Base-by-base conservation (phyloP, 2,888 invertebrate genomes). In the Augiades crinisus region DNA sequence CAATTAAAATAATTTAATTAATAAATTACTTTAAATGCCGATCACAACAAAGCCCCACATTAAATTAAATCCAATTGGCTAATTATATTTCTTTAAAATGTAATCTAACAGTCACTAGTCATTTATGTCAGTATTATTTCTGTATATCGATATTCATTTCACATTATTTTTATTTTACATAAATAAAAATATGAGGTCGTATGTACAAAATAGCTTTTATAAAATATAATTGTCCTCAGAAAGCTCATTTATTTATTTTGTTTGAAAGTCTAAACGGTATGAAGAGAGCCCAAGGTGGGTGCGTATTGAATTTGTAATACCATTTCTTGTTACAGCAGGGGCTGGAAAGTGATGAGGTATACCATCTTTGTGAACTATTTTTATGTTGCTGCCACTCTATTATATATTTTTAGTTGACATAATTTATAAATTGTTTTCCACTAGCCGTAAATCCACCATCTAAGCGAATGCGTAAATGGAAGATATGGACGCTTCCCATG, bases 301-400 rank as follows among this genome's bases (percentile, higher is more conserved):
- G 89, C 87, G 79, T 88, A 89, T 86, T 88, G 88, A 89, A 86
- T 82, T 81, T 88, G 85, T 88, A 81, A 87, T 89, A 83, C 78
- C 80, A 80, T 89, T 89, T 89, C 89, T 92, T 93, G 92, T 92
- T 93, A 92, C 94, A 95, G 95, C 95, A 95, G 94, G 95, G 95
- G 95, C 94, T 95, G 95, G 95, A 95, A 93, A 95, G 94, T 93
- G 95, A 95, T 92, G 95, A 95, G 95, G 95, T 95, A 94, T 91
- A 91, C 86, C 88, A 88, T 88, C 82, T 90, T 88, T 88, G 83
- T 84, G 83, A 87, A 85, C 85, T 88, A 81, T 78, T 86, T 86
- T 89, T 88, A 78, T 85, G 89, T 89, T 88, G 87, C 87, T 86
- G 88, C 88, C 86, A 89, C 87, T 87, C 77, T 72, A 81, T 86